Evolutionary conservation across 1,140 invertebrate species (phyloP).

Genomic region (Atopsyche davidsoni): DNA sequence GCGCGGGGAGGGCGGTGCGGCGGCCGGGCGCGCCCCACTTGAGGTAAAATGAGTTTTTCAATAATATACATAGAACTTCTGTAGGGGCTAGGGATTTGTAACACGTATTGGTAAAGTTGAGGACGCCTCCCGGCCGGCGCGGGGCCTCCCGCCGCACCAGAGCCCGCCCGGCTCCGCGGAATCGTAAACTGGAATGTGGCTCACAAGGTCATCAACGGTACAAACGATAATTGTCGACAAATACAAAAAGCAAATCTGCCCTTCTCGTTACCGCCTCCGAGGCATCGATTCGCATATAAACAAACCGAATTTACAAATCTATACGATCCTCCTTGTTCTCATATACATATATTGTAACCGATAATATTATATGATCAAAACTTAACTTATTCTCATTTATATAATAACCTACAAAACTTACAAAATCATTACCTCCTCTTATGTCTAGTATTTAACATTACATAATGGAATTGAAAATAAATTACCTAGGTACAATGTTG

Average conservation of each 20-base stretch:
- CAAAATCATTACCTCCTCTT: slow-evolving; percentile 43
- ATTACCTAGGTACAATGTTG: slow-evolving; percentile 54
- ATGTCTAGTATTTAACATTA: slow-evolving; percentile 49
- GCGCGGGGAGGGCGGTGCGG: no score
- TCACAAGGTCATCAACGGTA: slow-evolving; percentile 10
- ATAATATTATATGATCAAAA: slow-evolving; percentile 29
- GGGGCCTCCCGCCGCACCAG: not conserved
- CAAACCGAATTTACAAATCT: slow-evolving; percentile 13
- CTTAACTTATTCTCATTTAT: slow-evolving; percentile 23
- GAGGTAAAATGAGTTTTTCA: no score
- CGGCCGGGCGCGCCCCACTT: no score
- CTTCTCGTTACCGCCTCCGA: not conserved
- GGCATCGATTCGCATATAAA: slow-evolving; percentile 8
- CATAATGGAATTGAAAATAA: slow-evolving; percentile 52
- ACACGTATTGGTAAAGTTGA: no score
- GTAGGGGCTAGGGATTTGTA: no score
- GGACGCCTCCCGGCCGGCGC: no score
- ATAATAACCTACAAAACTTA: slow-evolving; percentile 49
- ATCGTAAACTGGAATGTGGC: slow-evolving; percentile 24
- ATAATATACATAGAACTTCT: no score
- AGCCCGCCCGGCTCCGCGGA: slow-evolving; percentile 16
- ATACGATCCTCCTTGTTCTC: slow-evolving; percentile 5
- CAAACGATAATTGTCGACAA: not conserved
- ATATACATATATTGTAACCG: slow-evolving; percentile 29
- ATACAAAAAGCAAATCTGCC: not conserved